Base-by-base conservation (phyloP, 2,888 invertebrate genomes). In the Leucozona laternaria region DNA sequence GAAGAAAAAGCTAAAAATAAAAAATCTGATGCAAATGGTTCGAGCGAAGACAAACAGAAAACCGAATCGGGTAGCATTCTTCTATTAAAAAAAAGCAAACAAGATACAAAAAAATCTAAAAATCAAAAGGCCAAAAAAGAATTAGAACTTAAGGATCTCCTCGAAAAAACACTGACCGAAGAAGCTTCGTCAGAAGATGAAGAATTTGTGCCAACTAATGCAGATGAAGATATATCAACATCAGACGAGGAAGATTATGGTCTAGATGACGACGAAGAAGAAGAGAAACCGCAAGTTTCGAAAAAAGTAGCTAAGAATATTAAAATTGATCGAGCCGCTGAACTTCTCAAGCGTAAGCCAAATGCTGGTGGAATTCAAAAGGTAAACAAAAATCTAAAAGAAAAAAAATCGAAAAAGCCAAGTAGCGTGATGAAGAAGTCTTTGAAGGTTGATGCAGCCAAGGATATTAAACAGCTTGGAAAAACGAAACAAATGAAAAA, bases 141-240 rank as follows among this genome's bases (percentile, higher is more conserved):
- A 10, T 71, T 89, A 0, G 71, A 89, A 57, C 66, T 91, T 4
- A 89, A 90, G 71, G 91, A 92, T 79, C 82, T 92, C 15, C 70
- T 92, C 40, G 91, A 90, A 17, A 90, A 86, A 11, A 91, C 92
- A 7, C 84, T 92, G 8, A 89, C 88, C 62, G 92, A 92, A 4
- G 92, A 91, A 43, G n/a, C 8, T 37, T 79, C 87, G 1, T 90
- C 92, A 2, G 90, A 90, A 5, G 92, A 91, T 87, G 92, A 91
- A 70, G 92, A 91, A 53, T 92, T 88, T 48, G 48, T 83, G 60
- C 88, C 78, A 7, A 64, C 71, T 17, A 37, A 57, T 8, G 73
- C 76, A 11, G 43, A 62, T 13, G 82, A 87, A 3, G 53, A 75
- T 17, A 4, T 37, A 3, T 11, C 68, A 13, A 68, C 68, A 10